Percentiles rank a stretch among this genome's conserved stretches.
Conservation (phyloP, 2,113 vertebrate genomes). For the Cynocephalus volans region DNA sequence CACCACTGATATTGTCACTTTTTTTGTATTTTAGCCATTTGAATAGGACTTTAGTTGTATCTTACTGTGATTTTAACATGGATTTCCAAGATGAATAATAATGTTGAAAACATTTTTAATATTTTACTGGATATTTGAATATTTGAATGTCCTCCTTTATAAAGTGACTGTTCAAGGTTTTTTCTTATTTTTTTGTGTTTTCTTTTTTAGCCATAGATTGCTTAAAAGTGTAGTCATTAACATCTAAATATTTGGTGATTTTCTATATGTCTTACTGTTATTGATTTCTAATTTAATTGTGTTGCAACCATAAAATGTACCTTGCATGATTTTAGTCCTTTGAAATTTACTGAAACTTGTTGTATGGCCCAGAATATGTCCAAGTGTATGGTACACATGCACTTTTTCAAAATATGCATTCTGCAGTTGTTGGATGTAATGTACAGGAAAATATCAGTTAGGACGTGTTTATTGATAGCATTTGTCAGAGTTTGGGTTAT, state of each 20-base stretch:
- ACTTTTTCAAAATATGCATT: background rate
- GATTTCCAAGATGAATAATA: background rate
- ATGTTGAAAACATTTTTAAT: background rate
- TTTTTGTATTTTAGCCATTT: background rate
- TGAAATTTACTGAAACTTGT: background rate
- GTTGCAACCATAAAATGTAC: background rate
- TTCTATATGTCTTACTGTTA: background rate
- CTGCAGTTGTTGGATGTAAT: background rate
- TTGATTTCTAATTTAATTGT: background rate
- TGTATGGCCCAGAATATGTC: background rate
- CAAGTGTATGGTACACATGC: background rate
- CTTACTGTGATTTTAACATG: background rate
- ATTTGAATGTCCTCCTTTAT: conserved; percentile 10
- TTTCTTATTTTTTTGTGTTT: background rate
- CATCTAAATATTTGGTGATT: background rate
- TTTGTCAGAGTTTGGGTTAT: background rate
- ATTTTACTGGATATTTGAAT: background rate
- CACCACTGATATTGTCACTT: background rate
- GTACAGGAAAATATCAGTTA: conserved; percentile 2
- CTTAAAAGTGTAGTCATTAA: background rate
- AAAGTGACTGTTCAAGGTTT: background rate
- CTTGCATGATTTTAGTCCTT: background rate
- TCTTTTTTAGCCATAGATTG: background rate
- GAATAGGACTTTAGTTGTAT: background rate
- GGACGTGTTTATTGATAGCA: background rate